phyloP scores from a whole-genome alignment of 1,140 invertebrate genomes.

The Melanaphis sacchari region DNA sequence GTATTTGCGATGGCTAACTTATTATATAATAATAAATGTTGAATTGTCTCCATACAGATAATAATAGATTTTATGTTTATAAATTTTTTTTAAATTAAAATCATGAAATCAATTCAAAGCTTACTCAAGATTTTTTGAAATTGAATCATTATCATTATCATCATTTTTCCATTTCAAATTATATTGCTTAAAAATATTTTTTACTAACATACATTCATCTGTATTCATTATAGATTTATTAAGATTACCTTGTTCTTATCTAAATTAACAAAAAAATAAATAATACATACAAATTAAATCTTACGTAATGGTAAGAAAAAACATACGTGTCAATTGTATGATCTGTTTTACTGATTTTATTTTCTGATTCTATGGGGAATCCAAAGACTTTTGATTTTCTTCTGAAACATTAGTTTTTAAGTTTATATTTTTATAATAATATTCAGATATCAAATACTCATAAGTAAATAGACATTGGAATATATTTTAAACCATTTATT shows the following conservation, averaged over 20 bases:
- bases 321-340: not conserved
- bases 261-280: conserved; percentile 7
- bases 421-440: too few relatives aligned
- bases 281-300: not conserved
- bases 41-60: not conserved
- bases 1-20: too few relatives aligned
- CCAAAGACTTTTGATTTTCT: not conserved
- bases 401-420: not conserved
- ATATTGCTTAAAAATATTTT: conserved; percentile 36
- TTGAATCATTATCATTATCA: not conserved
- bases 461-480: too few relatives aligned
- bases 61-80: not conserved
- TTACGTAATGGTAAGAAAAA: not conserved
- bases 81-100: not conserved
- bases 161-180: conserved; percentile 39
- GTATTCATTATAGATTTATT: conserved; percentile 28
- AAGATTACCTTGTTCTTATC: conserved; percentile 1
- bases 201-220: not conserved
- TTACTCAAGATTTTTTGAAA: conserved; percentile 4
- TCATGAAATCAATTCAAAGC: not conserved
- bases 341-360: too few relatives aligned
- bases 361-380: not conserved
- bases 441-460: too few relatives aligned
- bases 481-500: too few relatives aligned
- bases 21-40: not conserved